These are phyloP conservation scores for Prionailurus bengalensis DNA, from an alignment of 2,113 vertebrate genomes.

Conservation along the genomic window DNA sequence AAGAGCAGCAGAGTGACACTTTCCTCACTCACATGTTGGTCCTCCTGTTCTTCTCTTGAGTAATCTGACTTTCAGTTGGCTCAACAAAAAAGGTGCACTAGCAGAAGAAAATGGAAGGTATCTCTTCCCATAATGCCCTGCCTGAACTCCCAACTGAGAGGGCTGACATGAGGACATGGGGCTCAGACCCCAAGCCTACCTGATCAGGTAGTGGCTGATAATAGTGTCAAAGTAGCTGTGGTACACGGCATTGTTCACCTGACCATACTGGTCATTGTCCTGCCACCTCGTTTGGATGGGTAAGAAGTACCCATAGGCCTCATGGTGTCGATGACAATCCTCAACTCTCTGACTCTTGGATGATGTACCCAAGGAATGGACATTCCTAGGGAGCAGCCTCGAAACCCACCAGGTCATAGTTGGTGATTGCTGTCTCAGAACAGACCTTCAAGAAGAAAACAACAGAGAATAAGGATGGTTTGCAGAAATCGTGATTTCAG, in stretches of 20 bases:
- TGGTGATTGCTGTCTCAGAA: not conserved
- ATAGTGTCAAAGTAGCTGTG: constrained; percentile 66
- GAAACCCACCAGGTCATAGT: not conserved
- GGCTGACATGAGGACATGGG: not conserved
- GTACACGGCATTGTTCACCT: constrained; percentile 43
- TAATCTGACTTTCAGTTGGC: not conserved
- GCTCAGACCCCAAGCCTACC: not conserved
- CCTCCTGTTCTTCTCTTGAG: not conserved
- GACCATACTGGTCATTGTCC: constrained; percentile 66
- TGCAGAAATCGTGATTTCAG: not conserved
- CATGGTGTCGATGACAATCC: not conserved
- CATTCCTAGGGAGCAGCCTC: not conserved
- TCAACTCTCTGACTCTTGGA: not conserved
- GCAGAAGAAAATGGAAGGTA: not conserved
- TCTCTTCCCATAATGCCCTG: not conserved
- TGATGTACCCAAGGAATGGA: not conserved
- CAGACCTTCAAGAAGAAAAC: not conserved
- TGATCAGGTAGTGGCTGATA: constrained; percentile 69
- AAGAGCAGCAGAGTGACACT: fast-evolving
- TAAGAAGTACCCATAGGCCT: constrained; percentile 65
- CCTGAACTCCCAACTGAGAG: not conserved
- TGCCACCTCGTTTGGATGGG: constrained; percentile 74
- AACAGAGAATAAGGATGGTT: not conserved
- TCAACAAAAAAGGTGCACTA: not conserved
- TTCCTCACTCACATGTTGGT: not conserved